Conservation (phyloP, 2,888 invertebrate genomes). For the Plebejus melissa region DNA sequence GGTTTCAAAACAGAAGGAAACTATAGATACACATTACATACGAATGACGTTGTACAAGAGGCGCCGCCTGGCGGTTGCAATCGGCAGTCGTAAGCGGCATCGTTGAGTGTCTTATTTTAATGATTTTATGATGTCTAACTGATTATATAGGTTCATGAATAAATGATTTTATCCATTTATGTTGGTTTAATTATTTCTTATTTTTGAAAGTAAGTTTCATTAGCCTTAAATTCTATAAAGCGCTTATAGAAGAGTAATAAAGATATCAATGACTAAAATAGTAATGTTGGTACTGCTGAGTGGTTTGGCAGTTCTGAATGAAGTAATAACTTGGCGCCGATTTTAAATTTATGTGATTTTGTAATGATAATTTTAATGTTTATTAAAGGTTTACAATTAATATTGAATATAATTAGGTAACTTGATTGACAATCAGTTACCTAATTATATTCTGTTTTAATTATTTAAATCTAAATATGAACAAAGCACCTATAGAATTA, state of each 20-base stretch:
- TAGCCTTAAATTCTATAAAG: background rate
- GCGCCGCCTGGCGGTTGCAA: conserved; percentile 66
- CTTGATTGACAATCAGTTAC: background rate
- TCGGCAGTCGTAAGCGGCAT: conserved; percentile 55
- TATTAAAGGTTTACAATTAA: background rate
- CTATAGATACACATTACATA: conserved; percentile 69
- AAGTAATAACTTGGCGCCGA: conserved; percentile 2
- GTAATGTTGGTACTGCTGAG: conserved; percentile 9
- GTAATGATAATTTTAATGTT: background rate
- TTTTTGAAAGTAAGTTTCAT: background rate
- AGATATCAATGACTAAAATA: conserved; percentile 8
- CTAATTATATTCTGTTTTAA: background rate
- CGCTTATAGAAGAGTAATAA: background rate
- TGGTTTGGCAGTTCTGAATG: conserved; percentile 4
- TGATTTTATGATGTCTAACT: conserved; percentile 27
- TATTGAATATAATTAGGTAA: too few relatives aligned
- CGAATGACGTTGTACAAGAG: conserved; percentile 72
- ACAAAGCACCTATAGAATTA: background rate
- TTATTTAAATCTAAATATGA: background rate
- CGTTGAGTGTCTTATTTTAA: conserved; percentile 45
- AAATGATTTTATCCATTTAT: background rate
- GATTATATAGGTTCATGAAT: background rate
- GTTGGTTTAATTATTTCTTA: background rate
- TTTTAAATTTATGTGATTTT: conserved; percentile 10
- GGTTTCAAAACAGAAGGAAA: conserved; percentile 81